Evolutionary conservation across 1,140 invertebrate genomes (phyloP).

Genomic region (Mercenaria mercenaria): DNA sequence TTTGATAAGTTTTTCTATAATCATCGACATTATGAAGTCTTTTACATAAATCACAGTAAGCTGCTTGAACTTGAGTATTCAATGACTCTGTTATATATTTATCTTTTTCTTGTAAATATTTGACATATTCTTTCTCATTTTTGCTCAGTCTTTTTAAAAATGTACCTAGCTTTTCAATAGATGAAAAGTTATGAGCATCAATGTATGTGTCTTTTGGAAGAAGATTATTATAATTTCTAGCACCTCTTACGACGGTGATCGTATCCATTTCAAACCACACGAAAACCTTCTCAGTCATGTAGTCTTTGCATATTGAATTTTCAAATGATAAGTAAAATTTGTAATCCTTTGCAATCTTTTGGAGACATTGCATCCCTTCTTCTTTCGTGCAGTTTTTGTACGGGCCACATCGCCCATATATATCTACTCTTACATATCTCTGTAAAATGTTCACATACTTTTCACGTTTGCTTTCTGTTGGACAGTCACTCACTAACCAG

Average conservation of each 20-base stretch:
- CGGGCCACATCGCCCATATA: conserved; percentile 88
- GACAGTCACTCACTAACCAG: conserved; percentile 90
- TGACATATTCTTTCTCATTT: conserved; percentile 18
- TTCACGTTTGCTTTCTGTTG: conserved; percentile 87
- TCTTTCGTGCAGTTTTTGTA: conserved; percentile 48
- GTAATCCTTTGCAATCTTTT: conserved; percentile 24
- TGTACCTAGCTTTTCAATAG: neutral
- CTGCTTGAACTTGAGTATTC: neutral
- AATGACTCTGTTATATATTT: neutral
- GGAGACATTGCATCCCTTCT: conserved; percentile 4
- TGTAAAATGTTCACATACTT: conserved; percentile 87
- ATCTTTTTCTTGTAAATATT: conserved; percentile 40
- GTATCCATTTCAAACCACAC: conserved; percentile 19
- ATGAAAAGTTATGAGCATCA: conserved; percentile 7
- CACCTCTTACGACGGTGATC: conserved; percentile 31
- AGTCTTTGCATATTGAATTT: conserved; percentile 42
- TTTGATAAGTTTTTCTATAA: neutral
- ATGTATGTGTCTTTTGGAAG: conserved; percentile 18
- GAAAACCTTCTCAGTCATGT: conserved; percentile 54
- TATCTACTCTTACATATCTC: conserved; percentile 87
- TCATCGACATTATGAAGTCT: conserved; percentile 38
- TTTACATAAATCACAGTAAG: conserved; percentile 41
- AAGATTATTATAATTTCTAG: neutral
- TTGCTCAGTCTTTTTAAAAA: conserved; percentile 1
- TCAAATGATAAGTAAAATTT: conserved; percentile 53